Evolutionary conservation across 2,797 vertebrate genomes (phyloP).

Genomic region (Brotula barbata): DNA sequence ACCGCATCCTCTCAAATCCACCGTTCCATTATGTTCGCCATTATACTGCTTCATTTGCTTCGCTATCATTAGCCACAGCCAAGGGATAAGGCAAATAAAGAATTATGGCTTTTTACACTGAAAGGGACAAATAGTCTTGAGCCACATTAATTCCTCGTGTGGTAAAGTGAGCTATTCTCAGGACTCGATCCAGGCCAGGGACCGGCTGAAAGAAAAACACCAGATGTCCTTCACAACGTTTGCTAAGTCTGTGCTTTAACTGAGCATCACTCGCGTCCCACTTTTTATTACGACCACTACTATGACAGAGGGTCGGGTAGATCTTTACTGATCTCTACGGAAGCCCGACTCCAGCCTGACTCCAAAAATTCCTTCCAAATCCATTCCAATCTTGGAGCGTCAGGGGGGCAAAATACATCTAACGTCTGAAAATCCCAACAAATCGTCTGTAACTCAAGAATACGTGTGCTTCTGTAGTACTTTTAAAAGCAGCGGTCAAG

Average conservation of each 20-base stretch:
- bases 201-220: slow-evolving; percentile 20
- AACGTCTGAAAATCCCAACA: slow-evolving; percentile 3
- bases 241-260: slow-evolving; percentile 10
- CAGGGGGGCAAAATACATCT: background rate
- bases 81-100: no score
- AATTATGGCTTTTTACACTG: no score
- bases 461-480: background rate
- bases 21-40: no score
- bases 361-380: background rate
- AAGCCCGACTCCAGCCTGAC: background rate
- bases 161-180: slow-evolving; percentile 38
- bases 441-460: background rate
- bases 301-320: no score
- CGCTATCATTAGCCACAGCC: no score
- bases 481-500: slow-evolving; percentile 1
- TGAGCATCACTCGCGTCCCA: no score
- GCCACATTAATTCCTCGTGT: no score
- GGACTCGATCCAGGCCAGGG: slow-evolving; percentile 21
- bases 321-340: background rate
- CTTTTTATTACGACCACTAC: no score
- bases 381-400: background rate
- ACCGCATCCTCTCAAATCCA: no score
- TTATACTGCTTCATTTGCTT: no score
- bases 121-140: no score
- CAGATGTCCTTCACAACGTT: slow-evolving; percentile 46